Evolutionary conservation across 2,888 invertebrate genomes (phyloP).

Genomic region (Myopa testacea): DNA sequence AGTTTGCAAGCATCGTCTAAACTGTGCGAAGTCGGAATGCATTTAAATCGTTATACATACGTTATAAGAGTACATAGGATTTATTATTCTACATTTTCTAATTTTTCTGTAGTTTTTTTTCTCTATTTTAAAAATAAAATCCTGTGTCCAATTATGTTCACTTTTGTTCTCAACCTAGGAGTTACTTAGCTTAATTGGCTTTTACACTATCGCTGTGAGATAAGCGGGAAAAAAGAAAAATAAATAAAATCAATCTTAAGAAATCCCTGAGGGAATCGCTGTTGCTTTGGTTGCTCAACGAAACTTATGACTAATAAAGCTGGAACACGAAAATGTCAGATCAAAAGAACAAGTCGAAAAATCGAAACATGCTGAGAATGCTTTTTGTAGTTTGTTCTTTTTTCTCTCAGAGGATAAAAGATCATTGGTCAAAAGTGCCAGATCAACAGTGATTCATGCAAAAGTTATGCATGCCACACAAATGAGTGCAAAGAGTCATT

Average conservation of each 20-base stretch:
- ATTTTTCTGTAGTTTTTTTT: background rate
- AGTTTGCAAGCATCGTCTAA: too few species aligned
- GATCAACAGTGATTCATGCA: constrained; percentile 4
- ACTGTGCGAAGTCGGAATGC: too few species aligned
- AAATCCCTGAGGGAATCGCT: background rate
- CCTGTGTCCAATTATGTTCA: background rate
- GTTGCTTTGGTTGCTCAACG: background rate
- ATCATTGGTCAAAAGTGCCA: background rate
- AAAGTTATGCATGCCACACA: background rate
- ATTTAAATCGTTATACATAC: too few species aligned
- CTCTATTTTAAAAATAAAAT: background rate
- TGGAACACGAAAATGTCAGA: constrained; percentile 35
- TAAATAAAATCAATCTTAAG: background rate
- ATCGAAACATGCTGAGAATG: constrained; percentile 29
- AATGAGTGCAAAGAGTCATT: background rate
- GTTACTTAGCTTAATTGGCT: background rate
- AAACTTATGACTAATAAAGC: constrained; percentile 36
- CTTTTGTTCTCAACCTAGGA: background rate
- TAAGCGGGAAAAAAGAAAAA: background rate
- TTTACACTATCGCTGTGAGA: background rate
- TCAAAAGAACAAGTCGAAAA: constrained; percentile 17
- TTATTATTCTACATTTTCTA: background rate
- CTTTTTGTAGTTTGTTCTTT: constrained; percentile 13
- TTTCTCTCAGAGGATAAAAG: background rate
- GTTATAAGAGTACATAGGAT: background rate